phyloP scores from a whole-genome alignment of 2,113 vertebrate species.

The Oryzias melastigma region DNA sequence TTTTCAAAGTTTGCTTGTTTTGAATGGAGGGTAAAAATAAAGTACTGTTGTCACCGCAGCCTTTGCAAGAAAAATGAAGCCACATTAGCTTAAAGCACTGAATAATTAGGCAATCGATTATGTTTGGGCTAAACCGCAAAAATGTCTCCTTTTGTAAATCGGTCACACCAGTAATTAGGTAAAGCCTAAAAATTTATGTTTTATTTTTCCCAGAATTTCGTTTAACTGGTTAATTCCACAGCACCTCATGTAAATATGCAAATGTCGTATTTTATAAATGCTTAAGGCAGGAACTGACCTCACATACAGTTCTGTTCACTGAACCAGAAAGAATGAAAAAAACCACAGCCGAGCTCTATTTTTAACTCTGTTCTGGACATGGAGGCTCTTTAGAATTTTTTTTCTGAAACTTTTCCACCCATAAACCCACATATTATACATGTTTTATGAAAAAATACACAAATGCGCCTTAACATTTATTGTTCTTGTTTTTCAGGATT shows the following conservation, averaged over 20 bases:
- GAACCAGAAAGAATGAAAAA: slow-evolving; percentile 20
- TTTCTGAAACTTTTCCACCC: no score
- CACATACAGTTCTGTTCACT: slow-evolving; percentile 25
- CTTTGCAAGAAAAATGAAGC: not conserved
- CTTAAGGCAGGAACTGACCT: slow-evolving; percentile 25
- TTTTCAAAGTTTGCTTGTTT: not conserved
- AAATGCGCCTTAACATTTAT: slow-evolving; percentile 24
- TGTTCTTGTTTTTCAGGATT: slow-evolving; percentile 44
- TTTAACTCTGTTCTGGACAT: slow-evolving; percentile 14
- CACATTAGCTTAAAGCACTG: no score
- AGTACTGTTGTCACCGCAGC: not conserved
- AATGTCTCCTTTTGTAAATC: no score
- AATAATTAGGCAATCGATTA: no score
- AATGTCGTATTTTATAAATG: slow-evolving; percentile 6
- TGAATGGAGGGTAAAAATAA: not conserved
- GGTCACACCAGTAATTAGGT: no score
- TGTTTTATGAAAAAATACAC: no score
- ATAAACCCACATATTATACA: no score
- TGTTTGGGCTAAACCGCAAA: no score
- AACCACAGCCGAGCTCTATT: slow-evolving; percentile 20
- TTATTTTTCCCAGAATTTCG: not conserved
- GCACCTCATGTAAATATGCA: not conserved
- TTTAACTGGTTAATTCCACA: slow-evolving; percentile 4
- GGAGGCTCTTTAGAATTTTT: slow-evolving; percentile 20
- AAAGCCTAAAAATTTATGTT: not conserved